Percentiles rank a stretch among this genome's conserved stretches.
These are phyloP conservation scores for Pristionchus mayeri DNA, from an alignment of 2,888 invertebrate species.

Conservation along the genomic window DNA sequence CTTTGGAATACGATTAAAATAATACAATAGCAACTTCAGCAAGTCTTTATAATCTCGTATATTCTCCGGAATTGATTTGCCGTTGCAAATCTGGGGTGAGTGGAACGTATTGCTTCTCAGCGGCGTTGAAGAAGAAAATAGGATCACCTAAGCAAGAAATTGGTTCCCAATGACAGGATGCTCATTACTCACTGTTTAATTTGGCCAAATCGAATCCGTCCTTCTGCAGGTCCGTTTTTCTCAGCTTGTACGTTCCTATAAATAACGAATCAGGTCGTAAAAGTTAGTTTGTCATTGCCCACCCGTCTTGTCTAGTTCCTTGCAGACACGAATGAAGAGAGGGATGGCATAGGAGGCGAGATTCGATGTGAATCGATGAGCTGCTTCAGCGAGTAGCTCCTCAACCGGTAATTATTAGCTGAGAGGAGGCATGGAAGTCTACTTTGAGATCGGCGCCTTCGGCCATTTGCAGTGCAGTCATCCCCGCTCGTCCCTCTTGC, in stretches of 20 bases:
- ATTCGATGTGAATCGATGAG: slow-evolving; percentile 67
- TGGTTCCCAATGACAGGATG: too few relatives aligned
- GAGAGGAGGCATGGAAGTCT: neutral
- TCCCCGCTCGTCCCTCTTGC: slow-evolving; percentile 88
- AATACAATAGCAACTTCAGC: slow-evolving; percentile 47
- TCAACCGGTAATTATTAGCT: slow-evolving; percentile 2
- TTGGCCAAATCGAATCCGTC: slow-evolving; percentile 85
- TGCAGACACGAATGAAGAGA: slow-evolving; percentile 87
- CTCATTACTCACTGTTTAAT: too few relatives aligned
- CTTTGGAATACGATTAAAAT: neutral
- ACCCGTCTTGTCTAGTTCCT: slow-evolving; percentile 91
- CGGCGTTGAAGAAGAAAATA: slow-evolving; percentile 83
- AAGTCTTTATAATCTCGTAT: slow-evolving; percentile 66
- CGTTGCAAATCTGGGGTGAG: slow-evolving; percentile 67
- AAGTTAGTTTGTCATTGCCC: neutral
- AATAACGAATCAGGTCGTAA: slow-evolving; percentile 56
- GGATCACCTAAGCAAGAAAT: slow-evolving; percentile 51
- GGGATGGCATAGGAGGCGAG: slow-evolving; percentile 91
- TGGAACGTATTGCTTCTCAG: slow-evolving; percentile 61
- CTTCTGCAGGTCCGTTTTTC: slow-evolving; percentile 88
- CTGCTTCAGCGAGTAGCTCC: slow-evolving; percentile 60
- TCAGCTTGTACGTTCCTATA: slow-evolving; percentile 93
- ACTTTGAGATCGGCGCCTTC: slow-evolving; percentile 62
- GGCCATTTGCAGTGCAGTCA: slow-evolving; percentile 84
- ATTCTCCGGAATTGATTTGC: slow-evolving; percentile 69